Conservation (phyloP, 2,797 vertebrate genomes). For the Silurus aristotelis region DNA sequence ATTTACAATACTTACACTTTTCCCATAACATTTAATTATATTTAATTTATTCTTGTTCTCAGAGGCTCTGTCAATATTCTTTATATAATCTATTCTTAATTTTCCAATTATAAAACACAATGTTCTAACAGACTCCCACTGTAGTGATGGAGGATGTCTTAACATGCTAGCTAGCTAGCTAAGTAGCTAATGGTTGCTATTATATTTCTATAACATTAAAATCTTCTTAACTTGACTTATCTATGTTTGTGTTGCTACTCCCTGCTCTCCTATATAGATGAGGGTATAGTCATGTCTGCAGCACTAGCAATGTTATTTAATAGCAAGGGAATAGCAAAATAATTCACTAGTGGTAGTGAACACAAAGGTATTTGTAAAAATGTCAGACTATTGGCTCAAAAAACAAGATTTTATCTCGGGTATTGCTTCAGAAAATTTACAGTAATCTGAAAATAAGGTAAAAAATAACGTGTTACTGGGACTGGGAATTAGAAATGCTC, state of each 20-base stretch:
- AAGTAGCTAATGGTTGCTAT: background rate
- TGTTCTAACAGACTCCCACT: background rate
- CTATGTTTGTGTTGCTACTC: background rate
- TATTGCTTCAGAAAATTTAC: no score
- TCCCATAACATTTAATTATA: background rate
- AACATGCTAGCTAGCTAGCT: background rate
- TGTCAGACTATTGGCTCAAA: background rate
- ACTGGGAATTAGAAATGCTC: background rate
- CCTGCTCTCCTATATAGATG: background rate
- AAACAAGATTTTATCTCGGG: background rate
- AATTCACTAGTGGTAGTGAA: background rate
- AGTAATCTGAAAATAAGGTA: background rate
- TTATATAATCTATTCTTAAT: background rate
- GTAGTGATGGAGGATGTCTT: background rate
- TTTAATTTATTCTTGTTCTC: background rate
- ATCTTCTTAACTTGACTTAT: no score
- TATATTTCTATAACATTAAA: background rate
- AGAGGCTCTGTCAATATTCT: background rate
- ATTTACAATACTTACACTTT: constrained; percentile 29
- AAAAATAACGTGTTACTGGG: no score
- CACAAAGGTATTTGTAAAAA: background rate
- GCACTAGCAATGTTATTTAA: background rate
- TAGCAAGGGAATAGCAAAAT: background rate
- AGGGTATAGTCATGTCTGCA: background rate
- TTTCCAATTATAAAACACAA: background rate